Evolutionary conservation across 2,797 vertebrate species (phyloP).

Genomic region (Thaleichthys pacificus): DNA sequence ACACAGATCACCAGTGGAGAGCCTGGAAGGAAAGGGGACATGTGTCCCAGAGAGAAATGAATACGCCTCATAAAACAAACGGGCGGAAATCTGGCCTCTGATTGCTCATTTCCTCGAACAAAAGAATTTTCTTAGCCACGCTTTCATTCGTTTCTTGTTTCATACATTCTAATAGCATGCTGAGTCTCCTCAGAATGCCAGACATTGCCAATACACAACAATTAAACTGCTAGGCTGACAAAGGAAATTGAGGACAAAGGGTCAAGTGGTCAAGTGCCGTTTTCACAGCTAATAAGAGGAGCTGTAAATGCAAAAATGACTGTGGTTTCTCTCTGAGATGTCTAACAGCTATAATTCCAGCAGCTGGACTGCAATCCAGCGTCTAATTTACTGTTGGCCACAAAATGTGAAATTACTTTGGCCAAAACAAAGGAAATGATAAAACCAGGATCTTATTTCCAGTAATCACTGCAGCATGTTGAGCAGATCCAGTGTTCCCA

Average conservation of each 20-base stretch:
- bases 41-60: constrained; percentile 18
- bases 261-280: constrained; percentile 24
- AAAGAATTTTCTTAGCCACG: neutral
- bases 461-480: constrained; percentile 65
- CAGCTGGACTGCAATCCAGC: constrained; percentile 43
- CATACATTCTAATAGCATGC: neutral
- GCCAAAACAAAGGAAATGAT: constrained; percentile 61
- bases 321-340: constrained; percentile 34
- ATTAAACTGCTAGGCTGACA: constrained; percentile 19
- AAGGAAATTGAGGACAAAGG: constrained; percentile 35
- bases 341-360: constrained; percentile 36
- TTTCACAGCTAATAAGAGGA: constrained; percentile 31
- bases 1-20: constrained; percentile 86
- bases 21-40: constrained; percentile 68
- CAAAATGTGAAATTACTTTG: constrained; percentile 59
- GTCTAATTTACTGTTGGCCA: constrained; percentile 54
- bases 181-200: constrained; percentile 13
- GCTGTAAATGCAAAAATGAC: constrained; percentile 37
- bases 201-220: neutral
- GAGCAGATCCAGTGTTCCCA: constrained; percentile 44
- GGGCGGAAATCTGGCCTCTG: neutral
- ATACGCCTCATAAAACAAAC: neutral
- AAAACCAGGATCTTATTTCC: constrained; percentile 55
- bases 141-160: constrained; percentile 1
- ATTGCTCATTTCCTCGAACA: constrained; percentile 7